Conservation (phyloP, 2,797 vertebrate species). For the Tympanoctomys barrerae region DNA sequence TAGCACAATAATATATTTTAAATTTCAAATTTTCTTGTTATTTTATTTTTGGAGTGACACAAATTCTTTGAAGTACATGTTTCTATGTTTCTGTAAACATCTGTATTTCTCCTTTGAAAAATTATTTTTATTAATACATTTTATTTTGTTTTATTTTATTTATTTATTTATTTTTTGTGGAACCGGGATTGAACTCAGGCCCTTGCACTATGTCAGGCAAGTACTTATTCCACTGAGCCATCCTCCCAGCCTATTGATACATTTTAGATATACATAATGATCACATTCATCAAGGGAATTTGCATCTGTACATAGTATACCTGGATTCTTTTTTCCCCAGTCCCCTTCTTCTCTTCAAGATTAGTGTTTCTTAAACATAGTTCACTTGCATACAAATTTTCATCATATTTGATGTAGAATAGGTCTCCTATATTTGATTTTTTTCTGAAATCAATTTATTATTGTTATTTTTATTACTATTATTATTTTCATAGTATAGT, state of each 20-base stretch:
- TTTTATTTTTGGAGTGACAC: neutral
- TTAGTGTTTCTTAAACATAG: neutral
- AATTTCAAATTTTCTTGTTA: neutral
- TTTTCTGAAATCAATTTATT: neutral
- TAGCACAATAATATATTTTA: neutral
- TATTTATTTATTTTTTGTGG: too few relatives aligned
- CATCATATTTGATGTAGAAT: neutral
- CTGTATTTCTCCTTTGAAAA: neutral
- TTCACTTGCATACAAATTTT: neutral
- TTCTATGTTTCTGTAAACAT: neutral
- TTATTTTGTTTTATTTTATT: neutral
- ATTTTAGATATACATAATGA: neutral
- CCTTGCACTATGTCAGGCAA: too few relatives aligned
- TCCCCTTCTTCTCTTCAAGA: neutral
- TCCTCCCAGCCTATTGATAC: neutral
- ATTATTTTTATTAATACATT: neutral
- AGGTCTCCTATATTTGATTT: neutral
- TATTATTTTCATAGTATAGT: neutral
- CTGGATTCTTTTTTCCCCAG: neutral
- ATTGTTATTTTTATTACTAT: neutral
- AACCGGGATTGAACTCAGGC: too few relatives aligned
- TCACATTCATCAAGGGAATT: neutral
- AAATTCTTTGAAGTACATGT: neutral
- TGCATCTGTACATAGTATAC: neutral
- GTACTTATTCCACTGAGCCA: too few relatives aligned